A percentile compares a stretch with the other conserved stretches of the same genome.
Conservation (phyloP, 2,113 vertebrate species). For the Orthonyx spaldingii region DNA sequence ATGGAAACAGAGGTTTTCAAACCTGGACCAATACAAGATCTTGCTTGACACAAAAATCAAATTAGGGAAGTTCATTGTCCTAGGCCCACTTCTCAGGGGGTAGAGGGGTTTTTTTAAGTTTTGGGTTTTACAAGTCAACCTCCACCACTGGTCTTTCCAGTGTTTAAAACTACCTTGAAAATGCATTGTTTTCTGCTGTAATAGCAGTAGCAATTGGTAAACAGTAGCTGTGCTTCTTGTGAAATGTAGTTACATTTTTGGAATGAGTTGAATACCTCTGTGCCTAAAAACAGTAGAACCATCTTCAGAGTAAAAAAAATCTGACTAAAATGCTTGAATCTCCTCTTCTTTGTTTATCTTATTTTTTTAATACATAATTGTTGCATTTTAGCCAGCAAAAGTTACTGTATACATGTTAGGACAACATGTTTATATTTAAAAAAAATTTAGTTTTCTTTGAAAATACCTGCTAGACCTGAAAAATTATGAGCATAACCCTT, state of each 20-base stretch:
- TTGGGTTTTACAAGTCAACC: not conserved
- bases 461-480: constrained; percentile 1
- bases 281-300: not conserved
- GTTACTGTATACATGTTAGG: not conserved
- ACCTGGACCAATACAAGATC: not conserved
- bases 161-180: not conserved
- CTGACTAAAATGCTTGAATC: not conserved
- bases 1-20: not conserved
- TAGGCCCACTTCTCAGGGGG: not conserved
- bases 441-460: not conserved
- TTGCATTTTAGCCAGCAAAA: not conserved
- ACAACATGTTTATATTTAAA: not conserved
- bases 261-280: not conserved
- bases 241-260: not conserved
- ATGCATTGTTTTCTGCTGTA: not conserved
- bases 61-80: not conserved
- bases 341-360: not conserved
- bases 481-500: not conserved
- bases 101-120: not conserved
- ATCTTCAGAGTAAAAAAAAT: not conserved
- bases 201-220: not conserved
- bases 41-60: not conserved
- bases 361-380: not conserved
- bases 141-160: not conserved
- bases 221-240: not conserved